phyloP scores from a whole-genome alignment of 2,888 invertebrate species.

The Mesorhabditis spiculigera region DNA sequence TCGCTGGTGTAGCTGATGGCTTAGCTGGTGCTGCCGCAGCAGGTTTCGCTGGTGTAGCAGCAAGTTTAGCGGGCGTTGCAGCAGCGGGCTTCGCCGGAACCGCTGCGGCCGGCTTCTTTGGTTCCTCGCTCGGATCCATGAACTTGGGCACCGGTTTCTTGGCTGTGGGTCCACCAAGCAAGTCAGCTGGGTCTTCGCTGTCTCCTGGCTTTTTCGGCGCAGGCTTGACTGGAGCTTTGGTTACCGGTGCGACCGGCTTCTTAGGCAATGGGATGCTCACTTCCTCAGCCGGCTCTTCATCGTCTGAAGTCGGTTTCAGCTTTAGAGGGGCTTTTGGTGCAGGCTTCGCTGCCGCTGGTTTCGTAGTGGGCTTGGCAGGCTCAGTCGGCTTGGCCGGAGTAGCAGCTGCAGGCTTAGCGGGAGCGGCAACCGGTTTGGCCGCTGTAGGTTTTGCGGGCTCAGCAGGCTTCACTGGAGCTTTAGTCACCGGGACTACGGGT shows the following conservation, averaged over 20 bases:
- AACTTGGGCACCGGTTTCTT: constrained; percentile 22
- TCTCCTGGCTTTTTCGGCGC: constrained; percentile 17
- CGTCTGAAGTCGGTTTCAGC: constrained; percentile 12
- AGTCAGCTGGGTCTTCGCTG: constrained; percentile 27
- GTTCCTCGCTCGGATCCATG: background rate
- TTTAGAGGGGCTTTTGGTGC: constrained; percentile 10
- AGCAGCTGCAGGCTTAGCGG: constrained; percentile 2
- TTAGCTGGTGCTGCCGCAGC: constrained; percentile 21
- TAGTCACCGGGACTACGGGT: constrained; percentile 1
- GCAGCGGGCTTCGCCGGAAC: constrained; percentile 18
- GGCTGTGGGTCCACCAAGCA: constrained; percentile 20
- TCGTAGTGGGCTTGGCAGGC: constrained; percentile 6
- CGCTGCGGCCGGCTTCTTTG: background rate
- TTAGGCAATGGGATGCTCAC: constrained; percentile 11
- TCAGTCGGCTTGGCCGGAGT: constrained; percentile 18
- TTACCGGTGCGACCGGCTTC: constrained; percentile 2
- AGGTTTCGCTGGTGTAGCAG: constrained; percentile 12
- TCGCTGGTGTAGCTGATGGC: constrained; percentile 16
- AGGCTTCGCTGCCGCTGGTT: constrained; percentile 9
- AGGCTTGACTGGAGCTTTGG: constrained; percentile 15
- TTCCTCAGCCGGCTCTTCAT: constrained; percentile 11
- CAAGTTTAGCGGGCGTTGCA: constrained; percentile 10
- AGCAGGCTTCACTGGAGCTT: constrained; percentile 8
- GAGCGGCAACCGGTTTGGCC: constrained; percentile 8
- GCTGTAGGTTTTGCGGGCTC: constrained; percentile 4